phyloP scores from a whole-genome alignment of 2,113 vertebrate genomes.

The Opisthocomus hoazin region DNA sequence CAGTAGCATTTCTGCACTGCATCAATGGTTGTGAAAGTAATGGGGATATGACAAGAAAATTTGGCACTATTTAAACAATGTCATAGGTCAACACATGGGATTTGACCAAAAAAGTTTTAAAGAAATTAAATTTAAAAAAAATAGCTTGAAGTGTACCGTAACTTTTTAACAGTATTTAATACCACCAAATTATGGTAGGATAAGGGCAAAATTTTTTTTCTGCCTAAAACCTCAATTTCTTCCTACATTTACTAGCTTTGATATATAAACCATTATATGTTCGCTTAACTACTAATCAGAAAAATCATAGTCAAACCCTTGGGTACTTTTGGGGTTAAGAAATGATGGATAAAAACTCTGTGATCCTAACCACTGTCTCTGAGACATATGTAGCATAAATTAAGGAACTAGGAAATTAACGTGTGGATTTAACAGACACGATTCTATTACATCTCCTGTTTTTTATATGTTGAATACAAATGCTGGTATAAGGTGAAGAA shows the following conservation, averaged over 20 bases:
- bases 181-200: background rate
- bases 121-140: conserved; percentile 60
- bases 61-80: conserved; percentile 74
- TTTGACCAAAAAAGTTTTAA: conserved; percentile 63
- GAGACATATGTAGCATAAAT: background rate
- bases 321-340: background rate
- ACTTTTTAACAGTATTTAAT: conserved; percentile 51
- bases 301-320: background rate
- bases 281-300: conserved; percentile 45
- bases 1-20: conserved; percentile 77
- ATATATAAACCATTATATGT: background rate
- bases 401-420: conserved; percentile 39
- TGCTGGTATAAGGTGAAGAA: conserved; percentile 29
- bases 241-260: conserved; percentile 23
- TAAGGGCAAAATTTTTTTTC: conserved; percentile 17
- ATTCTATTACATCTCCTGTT: conserved; percentile 31
- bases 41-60: conserved; percentile 83
- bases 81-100: conserved; percentile 75
- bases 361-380: background rate
- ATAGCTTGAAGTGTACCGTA: conserved; percentile 28
- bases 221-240: background rate
- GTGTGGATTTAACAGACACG: conserved; percentile 17
- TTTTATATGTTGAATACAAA: conserved; percentile 33
- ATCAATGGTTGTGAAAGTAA: conserved; percentile 76
- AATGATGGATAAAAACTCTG: background rate